Conservation (phyloP, 2,888 invertebrate species). For the Calameuta idolon region DNA sequence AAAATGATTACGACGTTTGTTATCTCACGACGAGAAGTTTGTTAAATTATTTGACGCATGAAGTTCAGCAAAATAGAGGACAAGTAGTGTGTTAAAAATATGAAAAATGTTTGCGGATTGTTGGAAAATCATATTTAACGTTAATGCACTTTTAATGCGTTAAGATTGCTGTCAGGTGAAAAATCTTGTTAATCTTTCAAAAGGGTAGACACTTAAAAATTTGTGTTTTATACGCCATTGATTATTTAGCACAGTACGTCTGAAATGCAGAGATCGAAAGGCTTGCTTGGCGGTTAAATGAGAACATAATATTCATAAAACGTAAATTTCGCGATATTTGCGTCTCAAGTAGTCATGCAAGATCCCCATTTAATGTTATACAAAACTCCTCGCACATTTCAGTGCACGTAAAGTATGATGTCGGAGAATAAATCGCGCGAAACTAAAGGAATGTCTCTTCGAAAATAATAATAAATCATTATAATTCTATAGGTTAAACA, state of each 20-base stretch:
- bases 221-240: neutral
- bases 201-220: neutral
- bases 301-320: neutral
- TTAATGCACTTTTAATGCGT: neutral
- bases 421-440: neutral
- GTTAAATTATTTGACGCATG: neutral
- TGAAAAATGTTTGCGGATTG: neutral
- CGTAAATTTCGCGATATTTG: neutral
- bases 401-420: neutral
- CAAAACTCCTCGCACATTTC: neutral
- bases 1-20: neutral
- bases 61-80: neutral
- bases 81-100: neutral
- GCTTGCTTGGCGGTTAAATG: neutral
- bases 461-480: constrained; percentile 2
- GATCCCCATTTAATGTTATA: constrained; percentile 5
- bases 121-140: neutral
- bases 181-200: neutral
- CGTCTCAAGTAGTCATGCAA: neutral
- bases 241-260: neutral
- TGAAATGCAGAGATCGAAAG: neutral
- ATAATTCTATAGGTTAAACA: constrained; percentile 2
- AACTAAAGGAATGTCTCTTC: constrained; percentile 9
- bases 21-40: neutral
- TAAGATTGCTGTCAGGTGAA: neutral